Evolutionary conservation across 2,797 vertebrate species (phyloP), one percentile per base, ranked within the genome.

Genomic region (Spinus olivaceus): DNA sequence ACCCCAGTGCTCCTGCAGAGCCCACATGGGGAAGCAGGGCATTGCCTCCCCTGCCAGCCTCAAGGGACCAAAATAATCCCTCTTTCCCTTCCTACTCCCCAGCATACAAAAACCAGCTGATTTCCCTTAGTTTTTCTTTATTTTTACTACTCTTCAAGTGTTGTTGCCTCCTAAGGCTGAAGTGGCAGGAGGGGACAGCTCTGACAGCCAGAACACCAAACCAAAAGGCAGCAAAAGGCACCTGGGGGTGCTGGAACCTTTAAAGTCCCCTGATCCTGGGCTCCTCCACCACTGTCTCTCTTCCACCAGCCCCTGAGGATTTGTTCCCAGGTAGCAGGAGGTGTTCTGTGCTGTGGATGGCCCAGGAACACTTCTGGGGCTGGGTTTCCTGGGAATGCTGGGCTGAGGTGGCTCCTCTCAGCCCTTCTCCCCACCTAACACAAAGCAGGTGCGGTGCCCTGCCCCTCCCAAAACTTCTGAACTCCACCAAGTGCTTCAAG

Each of bases 171-270:
- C 90, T 39, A 9, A 66, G 35, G 24, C 42, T 15, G 28, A 44
- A 90, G 72, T 1, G 5, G 3, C 21, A 27, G 32, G 47, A 76
- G 10, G 5, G 18, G 28, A 33, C 14, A 11, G 2, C 41, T 61
- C 12, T 6, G 49, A 18, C 21, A 35, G 37, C n/a, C 10, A 39
- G 74, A 81, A 12, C 28, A 22, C 5, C 4, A 7, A 77, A 25
- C 3, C 6, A 42, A 83, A 90, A 28, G 0, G 1, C 6, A 27
- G 13, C 18, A 49, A 60, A 81, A 42, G 35, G 35, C 35, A 37
- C 5, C 42, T 3, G 18, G 0, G 3, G 4, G 3, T 1, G 4
- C 24, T 79, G 3, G 4, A 83, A 32, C 9, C 14, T 56, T 56
- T 1, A 0, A 33, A 49, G 19, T 19, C 11, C 17, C 49, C 32